Conservation (phyloP, 1,140 invertebrate genomes). For the Drosophila nasuta region DNA sequence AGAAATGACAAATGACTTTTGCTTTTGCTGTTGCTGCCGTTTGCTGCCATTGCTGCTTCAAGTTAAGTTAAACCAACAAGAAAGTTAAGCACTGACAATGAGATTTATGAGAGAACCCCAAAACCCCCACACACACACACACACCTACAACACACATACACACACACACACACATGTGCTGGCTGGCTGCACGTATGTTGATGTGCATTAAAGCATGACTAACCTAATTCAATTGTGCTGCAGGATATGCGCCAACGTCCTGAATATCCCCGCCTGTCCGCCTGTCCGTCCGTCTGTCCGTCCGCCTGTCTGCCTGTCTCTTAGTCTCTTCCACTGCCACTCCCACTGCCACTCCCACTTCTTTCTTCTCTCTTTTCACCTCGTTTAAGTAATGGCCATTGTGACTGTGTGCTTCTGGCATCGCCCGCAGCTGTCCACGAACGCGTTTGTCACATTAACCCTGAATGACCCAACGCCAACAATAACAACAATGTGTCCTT, state of each 20-base stretch:
- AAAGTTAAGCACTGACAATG: conserved; percentile 83
- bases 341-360: background rate
- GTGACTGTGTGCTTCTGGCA: conserved; percentile 51
- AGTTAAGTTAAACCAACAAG: conserved; percentile 81
- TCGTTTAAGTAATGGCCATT: conserved; percentile 75
- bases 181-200: conserved; percentile 78
- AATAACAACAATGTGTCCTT: conserved; percentile 10
- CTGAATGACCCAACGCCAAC: conserved; percentile 27
- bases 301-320: background rate
- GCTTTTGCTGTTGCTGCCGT: conserved; percentile 53
- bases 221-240: conserved; percentile 83
- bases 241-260: conserved; percentile 73
- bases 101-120: conserved; percentile 71
- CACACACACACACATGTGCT: conserved; percentile 47
- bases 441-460: conserved; percentile 54
- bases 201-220: conserved; percentile 83
- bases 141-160: conserved; percentile 19
- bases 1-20: conserved; percentile 82
- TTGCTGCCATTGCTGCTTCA: conserved; percentile 62
- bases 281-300: background rate
- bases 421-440: conserved; percentile 38
- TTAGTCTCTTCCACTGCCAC: background rate
- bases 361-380: conserved; percentile 18
- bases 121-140: conserved; percentile 29
- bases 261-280: conserved; percentile 12